Evolutionary conservation across 2,888 invertebrate species (phyloP).

Genomic region (Meiosimyza platycephala): DNA sequence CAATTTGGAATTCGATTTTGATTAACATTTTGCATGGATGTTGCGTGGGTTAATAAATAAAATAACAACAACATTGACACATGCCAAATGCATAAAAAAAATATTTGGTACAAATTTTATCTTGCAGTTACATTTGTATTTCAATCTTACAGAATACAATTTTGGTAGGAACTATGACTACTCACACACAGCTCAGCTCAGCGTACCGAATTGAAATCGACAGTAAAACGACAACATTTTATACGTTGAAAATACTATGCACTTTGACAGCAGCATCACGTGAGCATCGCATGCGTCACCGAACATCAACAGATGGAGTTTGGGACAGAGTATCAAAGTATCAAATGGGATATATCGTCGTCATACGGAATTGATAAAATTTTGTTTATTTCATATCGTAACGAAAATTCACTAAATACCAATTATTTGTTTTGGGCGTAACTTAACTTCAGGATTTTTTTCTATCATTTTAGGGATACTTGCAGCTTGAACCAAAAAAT

Average conservation of each 20-base stretch:
- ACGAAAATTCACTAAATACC: too few relatives aligned
- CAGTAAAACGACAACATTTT: neutral
- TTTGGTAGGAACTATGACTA: neutral
- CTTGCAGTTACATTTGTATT: conserved; percentile 3
- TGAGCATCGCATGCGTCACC: too few relatives aligned
- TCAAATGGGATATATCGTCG: too few relatives aligned
- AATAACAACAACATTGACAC: neutral
- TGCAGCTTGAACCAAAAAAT: too few relatives aligned
- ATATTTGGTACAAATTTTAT: conserved; percentile 4
- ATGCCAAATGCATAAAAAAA: neutral
- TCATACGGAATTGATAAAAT: too few relatives aligned
- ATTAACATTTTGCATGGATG: conserved; percentile 4
- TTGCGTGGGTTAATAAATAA: neutral
- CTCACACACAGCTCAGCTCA: neutral
- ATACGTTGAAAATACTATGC: conserved; percentile 2
- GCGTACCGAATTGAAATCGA: conserved; percentile 21
- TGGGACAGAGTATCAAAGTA: too few relatives aligned
- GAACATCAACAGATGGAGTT: too few relatives aligned
- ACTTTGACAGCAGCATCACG: neutral
- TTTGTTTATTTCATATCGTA: too few relatives aligned
- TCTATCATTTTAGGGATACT: too few relatives aligned
- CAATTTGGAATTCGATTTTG: neutral
- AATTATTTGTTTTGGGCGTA: too few relatives aligned
- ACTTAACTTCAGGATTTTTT: too few relatives aligned
- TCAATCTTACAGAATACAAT: neutral